A percentile compares a stretch with the other conserved stretches of the same genome.
Evolutionary conservation across 2,797 vertebrate species (phyloP).

Genomic region (Molossus alvarezi): DNA sequence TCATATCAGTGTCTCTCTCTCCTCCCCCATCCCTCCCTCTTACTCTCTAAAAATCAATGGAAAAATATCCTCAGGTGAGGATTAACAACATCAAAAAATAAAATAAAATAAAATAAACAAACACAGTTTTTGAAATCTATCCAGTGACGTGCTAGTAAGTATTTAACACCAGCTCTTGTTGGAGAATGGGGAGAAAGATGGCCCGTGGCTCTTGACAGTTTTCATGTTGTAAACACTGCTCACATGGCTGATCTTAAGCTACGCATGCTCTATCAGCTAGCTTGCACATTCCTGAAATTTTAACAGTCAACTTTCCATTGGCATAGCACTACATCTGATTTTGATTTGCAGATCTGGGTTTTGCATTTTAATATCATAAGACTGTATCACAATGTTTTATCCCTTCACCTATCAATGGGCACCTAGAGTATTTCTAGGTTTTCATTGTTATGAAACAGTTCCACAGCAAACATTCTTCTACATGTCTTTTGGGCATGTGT

Average conservation of each 20-base stretch:
- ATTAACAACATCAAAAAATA: background rate
- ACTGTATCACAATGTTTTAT: background rate
- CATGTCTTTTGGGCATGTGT: background rate
- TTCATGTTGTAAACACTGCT: background rate
- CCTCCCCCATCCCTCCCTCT: too few species aligned
- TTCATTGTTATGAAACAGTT: background rate
- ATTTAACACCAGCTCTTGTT: background rate
- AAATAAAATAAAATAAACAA: background rate
- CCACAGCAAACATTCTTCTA: background rate
- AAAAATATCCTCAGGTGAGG: background rate
- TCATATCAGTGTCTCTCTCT: too few species aligned
- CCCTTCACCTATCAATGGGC: background rate
- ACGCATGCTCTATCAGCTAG: background rate
- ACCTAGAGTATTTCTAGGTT: background rate
- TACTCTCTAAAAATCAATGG: background rate
- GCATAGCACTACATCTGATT: background rate
- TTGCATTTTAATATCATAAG: background rate
- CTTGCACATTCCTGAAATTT: background rate
- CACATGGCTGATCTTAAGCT: background rate
- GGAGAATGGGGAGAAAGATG: background rate
- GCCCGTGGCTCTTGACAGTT: background rate
- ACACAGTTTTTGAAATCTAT: background rate
- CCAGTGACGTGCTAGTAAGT: background rate
- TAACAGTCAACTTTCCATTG: background rate
- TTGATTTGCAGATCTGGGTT: background rate